Evolutionary conservation across 2,888 invertebrate genomes (phyloP), one percentile per base, ranked within the genome.

Genomic region (Thereva unica): DNA sequence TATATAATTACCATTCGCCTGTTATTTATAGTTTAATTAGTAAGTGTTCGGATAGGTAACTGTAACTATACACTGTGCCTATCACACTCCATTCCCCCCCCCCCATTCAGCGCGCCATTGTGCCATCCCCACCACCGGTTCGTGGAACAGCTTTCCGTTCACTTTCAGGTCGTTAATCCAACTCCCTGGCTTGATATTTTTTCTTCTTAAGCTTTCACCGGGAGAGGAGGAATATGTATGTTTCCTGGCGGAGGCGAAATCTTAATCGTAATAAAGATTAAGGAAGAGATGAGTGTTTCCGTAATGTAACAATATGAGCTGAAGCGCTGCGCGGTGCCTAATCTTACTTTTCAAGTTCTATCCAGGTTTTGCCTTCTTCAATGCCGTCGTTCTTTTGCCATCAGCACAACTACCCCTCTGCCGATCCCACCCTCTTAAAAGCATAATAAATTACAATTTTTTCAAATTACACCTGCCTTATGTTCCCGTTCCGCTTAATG

Each of bases 1-100:
- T 69, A 65, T 68, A 65, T 69, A 69, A 69, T 69, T 69, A 68
- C 67, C 47, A 59, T 49, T 49, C 52, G 59, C 10, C 66, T 66
- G 66, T 66, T 66, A 66, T 66, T 66, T 66, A 66, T 66, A 59
- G 66, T 50, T 66, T 66, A 66, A 66, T 66, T 66, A 66, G 66
- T 37, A 59, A 66, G 47, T 35, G 47, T 59, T 47, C 45, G 45
- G n/a, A 6, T n/a, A 59, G 57, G 35, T 7, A 35, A 45, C 47
- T 59, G 23, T 23, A 23, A 23, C 23, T 23, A 23, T 45, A 10
- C 12, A 7, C 47, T 37, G 37, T 37, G 37, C 8, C 37, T 47
- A 59, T 38, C 45, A 45, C 35, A 47, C 10, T 47, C 47, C 57
- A 47, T 37, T 2, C 12, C n/a, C n/a, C 37, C 9, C 2, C 7